Evolutionary conservation across 2,888 invertebrate genomes (phyloP), one percentile per base, ranked within the genome.

Genomic region (Netelia inedita): DNA sequence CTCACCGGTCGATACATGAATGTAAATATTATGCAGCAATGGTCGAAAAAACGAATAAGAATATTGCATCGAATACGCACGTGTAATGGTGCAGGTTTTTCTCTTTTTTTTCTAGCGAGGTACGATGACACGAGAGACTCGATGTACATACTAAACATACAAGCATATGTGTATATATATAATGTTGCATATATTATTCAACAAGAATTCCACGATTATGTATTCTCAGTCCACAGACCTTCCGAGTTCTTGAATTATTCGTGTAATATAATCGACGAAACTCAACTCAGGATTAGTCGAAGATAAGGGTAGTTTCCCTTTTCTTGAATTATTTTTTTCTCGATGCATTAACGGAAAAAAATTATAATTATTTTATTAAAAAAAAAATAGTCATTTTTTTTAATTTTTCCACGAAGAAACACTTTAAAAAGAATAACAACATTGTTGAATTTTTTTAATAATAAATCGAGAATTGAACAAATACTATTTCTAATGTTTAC

Each of bases 1-100:
- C 66, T 66, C 66, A 66, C 50, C 69, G 81, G 41, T 66, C 68
- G 84, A 84, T 81, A 65, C 83, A 76, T 76, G 63, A 84, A 81
- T 79, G 79, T 80, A 81, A 75, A 83, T 78, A 83, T 81, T 65
- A 82, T 82, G 76, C 79, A 43, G 78, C 76, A 72, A 63, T 72
- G 63, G 80, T 59, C 8, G 19, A 76, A 76, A 65, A 68, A 19
- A 55, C 61, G 66, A 50, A 61, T 63, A 65, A 65, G 75, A 61
- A 79, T 82, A 79, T 55, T 53, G 21, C 79, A 46, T 55, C 21
- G 68, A 55, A 61, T 69, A 79, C 55, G 53, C 50, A 68, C 63
- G 65, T 50, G 72, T 59, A 76, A n/a, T 14, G 73, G 28, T 69
- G 41, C n/a, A 28, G 41, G 10, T 61, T 65, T 76, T 57, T 50